Percentiles rank a stretch among this genome's conserved stretches.
Conservation (phyloP, 2,113 vertebrate species). For the Pycnonotus jocosus region DNA sequence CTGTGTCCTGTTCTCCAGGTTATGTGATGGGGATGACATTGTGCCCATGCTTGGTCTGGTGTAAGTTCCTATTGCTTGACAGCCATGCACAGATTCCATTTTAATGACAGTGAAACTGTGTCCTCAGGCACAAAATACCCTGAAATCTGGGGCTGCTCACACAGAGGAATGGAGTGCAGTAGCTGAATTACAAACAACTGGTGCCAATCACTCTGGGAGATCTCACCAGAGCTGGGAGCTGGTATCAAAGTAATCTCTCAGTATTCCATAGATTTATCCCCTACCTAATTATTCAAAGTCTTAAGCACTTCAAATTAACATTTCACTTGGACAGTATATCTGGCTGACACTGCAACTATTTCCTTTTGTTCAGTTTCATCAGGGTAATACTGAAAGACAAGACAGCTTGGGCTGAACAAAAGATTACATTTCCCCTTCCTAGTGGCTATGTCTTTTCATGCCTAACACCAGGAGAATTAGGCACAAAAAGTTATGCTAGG, state of each 20-base stretch:
- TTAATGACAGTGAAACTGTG: neutral
- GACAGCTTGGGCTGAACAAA: neutral
- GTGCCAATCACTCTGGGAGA: neutral
- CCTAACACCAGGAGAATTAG: neutral
- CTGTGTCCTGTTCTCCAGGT: neutral
- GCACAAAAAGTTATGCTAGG: constrained; percentile 3
- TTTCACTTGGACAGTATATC: constrained; percentile 14
- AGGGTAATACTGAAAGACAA: constrained; percentile 25
- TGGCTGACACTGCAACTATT: constrained; percentile 5
- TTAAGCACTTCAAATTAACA: constrained; percentile 40
- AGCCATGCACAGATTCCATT: neutral
- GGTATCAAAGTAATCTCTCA: neutral
- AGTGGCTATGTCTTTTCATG: neutral
- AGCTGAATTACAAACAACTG: neutral
- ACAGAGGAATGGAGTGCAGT: neutral
- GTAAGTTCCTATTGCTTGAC: neutral
- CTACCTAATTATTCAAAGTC: constrained; percentile 21
- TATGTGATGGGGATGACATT: neutral
- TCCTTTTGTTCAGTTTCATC: constrained; percentile 8
- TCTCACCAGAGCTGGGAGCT: neutral
- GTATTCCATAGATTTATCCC: neutral
- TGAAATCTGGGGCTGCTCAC: neutral
- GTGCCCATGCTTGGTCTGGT: neutral
- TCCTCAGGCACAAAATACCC: neutral
- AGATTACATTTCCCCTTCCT: neutral